phyloP scores from a whole-genome alignment of 2,797 vertebrate genomes.

The Ambastaia sidthimunki region DNA sequence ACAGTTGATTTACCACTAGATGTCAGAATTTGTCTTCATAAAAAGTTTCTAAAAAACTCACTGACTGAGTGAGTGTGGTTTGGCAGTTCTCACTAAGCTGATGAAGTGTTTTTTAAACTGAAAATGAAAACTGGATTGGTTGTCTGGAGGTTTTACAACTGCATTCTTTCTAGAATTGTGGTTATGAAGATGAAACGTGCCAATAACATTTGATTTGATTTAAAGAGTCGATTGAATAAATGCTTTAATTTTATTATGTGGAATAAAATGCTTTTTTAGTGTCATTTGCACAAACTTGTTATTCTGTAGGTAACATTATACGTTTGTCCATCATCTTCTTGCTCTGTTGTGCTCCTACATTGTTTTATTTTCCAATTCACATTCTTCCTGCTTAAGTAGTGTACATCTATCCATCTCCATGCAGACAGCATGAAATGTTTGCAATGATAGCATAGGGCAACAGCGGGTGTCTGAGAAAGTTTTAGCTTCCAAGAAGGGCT shows the following conservation, averaged over 20 bases:
- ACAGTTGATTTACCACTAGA: conserved; percentile 36
- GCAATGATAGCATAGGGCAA: conserved; percentile 53
- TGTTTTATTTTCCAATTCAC: conserved; percentile 49
- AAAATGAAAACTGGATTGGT: background rate
- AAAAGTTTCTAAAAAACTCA: background rate
- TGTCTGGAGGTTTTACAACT: background rate
- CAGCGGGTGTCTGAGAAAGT: conserved; percentile 65
- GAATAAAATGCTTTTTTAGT: conserved; percentile 35
- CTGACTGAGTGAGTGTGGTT: background rate
- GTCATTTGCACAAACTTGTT: conserved; percentile 31
- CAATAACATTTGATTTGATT: background rate
- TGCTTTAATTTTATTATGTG: too few relatives aligned
- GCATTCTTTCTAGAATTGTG: background rate
- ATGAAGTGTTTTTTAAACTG: background rate
- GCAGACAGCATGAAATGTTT: conserved; percentile 60
- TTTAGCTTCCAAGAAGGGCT: conserved; percentile 50
- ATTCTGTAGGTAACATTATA: conserved; percentile 27
- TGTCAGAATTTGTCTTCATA: conserved; percentile 23
- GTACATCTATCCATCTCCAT: conserved; percentile 55
- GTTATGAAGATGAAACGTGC: background rate
- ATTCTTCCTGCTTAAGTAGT: conserved; percentile 49
- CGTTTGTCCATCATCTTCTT: background rate
- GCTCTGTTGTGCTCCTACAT: conserved; percentile 22
- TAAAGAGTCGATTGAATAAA: background rate
- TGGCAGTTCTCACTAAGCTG: background rate